Evolutionary conservation across 2,888 invertebrate species (phyloP).

Genomic region (Psylliodes chrysocephalus): DNA sequence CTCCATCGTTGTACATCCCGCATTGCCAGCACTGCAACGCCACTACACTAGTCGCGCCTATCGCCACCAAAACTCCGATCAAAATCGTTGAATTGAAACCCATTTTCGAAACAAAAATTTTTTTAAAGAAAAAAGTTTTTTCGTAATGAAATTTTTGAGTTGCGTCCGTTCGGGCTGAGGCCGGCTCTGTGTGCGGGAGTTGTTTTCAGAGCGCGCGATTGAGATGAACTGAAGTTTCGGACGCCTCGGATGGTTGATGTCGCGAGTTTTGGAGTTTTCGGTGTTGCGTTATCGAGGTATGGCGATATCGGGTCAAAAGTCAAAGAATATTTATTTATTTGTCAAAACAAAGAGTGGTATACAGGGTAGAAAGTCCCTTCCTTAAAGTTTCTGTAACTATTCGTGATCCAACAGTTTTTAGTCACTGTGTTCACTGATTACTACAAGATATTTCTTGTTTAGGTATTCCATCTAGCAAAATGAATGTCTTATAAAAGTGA

Average conservation of each 20-base stretch:
- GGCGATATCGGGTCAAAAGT: too few relatives aligned
- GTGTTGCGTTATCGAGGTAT: constrained; percentile 19
- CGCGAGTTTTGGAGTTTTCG: constrained; percentile 14
- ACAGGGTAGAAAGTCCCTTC: too few relatives aligned
- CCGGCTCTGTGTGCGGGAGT: constrained; percentile 33
- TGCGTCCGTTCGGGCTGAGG: constrained; percentile 10
- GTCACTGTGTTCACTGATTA: too few relatives aligned
- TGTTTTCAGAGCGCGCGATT: constrained; percentile 51
- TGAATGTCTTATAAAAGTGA: too few relatives aligned
- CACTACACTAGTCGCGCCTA: constrained; percentile 59
- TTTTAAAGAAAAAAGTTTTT: too few relatives aligned
- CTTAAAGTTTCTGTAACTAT: too few relatives aligned
- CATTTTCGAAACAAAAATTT: constrained; percentile 37
- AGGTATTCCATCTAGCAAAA: too few relatives aligned
- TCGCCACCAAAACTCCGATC: constrained; percentile 37
- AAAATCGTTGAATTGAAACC: constrained; percentile 38
- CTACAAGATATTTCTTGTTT: too few relatives aligned
- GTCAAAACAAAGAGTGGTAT: too few relatives aligned
- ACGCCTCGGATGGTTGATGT: too few relatives aligned
- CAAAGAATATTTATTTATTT: too few relatives aligned
- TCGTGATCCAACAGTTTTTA: too few relatives aligned
- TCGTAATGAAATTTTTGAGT: constrained; percentile 10
- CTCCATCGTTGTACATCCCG: constrained; percentile 86
- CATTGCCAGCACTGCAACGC: constrained; percentile 79
- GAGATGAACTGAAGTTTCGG: constrained; percentile 51